A percentile compares a stretch with the other conserved stretches of the same genome.
phyloP scores from a whole-genome alignment of 2,888 invertebrate species.

The Perdita meconis region DNA sequence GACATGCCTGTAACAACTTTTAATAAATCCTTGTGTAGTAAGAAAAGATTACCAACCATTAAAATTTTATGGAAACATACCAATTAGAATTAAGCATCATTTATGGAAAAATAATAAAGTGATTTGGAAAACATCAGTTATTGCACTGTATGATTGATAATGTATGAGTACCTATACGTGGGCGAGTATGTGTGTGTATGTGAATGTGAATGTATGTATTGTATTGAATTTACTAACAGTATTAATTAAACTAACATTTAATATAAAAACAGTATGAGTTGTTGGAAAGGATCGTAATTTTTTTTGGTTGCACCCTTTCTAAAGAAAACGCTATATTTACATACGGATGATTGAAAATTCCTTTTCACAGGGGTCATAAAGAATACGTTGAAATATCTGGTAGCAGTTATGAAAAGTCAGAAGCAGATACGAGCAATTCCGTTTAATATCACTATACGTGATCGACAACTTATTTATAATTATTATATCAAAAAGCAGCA shows the following conservation, averaged over 20 bases:
- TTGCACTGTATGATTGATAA: conserved; percentile 15
- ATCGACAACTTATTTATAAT: conserved; percentile 27
- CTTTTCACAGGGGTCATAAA: conserved; percentile 80
- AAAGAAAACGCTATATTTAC: conserved; percentile 4
- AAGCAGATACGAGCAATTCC: conserved; percentile 68
- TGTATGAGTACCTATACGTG: background rate
- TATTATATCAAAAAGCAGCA: conserved; percentile 43
- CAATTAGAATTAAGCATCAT: too few species aligned
- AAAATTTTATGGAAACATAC: too few species aligned
- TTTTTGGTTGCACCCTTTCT: background rate
- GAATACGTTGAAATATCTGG: conserved; percentile 79
- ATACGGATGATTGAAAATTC: conserved; percentile 56
- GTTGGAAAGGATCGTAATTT: background rate
- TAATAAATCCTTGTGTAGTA: background rate
- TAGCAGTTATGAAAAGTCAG: conserved; percentile 71
- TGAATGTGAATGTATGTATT: background rate
- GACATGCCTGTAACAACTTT: background rate
- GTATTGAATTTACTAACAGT: conserved; percentile 40
- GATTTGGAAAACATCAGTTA: conserved; percentile 5
- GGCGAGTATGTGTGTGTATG: background rate
- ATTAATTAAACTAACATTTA: conserved; percentile 47
- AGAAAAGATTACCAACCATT: conserved; percentile 1
- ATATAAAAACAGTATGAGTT: conserved; percentile 6
- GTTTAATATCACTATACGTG: conserved; percentile 8
- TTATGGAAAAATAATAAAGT: background rate